Conservation (phyloP, 2,888 invertebrate species). For the Dinocampus coccinellae region DNA sequence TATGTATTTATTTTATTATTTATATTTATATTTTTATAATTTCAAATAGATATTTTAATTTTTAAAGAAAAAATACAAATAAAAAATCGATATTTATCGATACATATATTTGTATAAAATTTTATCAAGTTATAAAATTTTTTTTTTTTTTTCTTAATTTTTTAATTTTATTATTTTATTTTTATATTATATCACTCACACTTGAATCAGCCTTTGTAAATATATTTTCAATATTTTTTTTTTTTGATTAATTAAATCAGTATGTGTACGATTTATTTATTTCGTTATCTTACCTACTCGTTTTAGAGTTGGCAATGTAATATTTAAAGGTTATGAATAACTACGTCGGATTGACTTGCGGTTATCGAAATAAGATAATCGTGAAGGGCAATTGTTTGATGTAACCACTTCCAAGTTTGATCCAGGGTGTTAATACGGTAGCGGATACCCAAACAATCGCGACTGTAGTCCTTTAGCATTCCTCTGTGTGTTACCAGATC, state of each 20-base stretch:
- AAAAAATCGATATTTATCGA: neutral
- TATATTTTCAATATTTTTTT: conserved; percentile 5
- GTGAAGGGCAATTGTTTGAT: conserved; percentile 90
- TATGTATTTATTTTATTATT: conserved; percentile 55
- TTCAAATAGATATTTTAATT: too few species aligned
- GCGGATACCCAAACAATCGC: conserved; percentile 90
- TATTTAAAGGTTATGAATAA: conserved; percentile 5
- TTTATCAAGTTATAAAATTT: neutral
- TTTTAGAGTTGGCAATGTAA: neutral
- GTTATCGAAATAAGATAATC: conserved; percentile 87
- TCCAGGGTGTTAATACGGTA: conserved; percentile 89
- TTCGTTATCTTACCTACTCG: neutral
- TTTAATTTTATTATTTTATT: neutral
- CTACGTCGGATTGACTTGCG: conserved; percentile 78
- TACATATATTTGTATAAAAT: neutral
- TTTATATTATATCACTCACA: neutral
- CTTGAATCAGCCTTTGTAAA: conserved; percentile 27
- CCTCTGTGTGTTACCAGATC: conserved; percentile 68
- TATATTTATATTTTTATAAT: neutral
- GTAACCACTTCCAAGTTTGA: conserved; percentile 96
- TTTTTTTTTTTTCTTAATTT: neutral
- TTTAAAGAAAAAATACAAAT: too few species aligned
- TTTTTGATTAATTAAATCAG: too few species aligned
- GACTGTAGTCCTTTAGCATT: conserved; percentile 77
- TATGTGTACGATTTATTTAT: neutral